A percentile compares a stretch with the other conserved stretches of the same genome.
phyloP scores from a whole-genome alignment of 2,888 invertebrate species.

The Rhamphomyia laevipes region DNA sequence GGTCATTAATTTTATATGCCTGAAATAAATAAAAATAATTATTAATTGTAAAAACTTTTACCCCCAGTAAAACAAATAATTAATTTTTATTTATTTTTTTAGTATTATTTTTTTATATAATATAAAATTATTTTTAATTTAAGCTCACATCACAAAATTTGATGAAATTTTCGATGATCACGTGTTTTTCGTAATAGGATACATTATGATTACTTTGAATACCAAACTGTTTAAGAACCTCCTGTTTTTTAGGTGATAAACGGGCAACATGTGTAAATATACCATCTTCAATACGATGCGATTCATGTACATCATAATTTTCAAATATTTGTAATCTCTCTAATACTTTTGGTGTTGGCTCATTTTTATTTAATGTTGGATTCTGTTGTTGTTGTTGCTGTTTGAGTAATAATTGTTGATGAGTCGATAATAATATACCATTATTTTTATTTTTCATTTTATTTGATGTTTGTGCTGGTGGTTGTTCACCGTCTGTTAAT shows the following conservation, averaged over 20 bases:
- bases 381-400: background rate
- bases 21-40: constrained; percentile 12
- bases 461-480: background rate
- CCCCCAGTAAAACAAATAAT: background rate
- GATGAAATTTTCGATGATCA: constrained; percentile 39
- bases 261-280: constrained; percentile 36
- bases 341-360: constrained; percentile 23
- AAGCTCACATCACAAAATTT: constrained; percentile 39
- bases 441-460: background rate
- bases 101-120: constrained; percentile 9
- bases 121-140: constrained; percentile 11
- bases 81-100: no score
- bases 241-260: constrained; percentile 37
- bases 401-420: background rate
- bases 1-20: constrained; percentile 38
- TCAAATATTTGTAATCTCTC: constrained; percentile 33
- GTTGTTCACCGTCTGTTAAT: background rate
- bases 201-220: constrained; percentile 39
- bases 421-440: background rate
- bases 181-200: constrained; percentile 38
- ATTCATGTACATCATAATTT: constrained; percentile 36
- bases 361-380: background rate
- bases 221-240: constrained; percentile 38
- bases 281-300: constrained; percentile 36
- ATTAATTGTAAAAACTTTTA: background rate